Evolutionary conservation across 2,888 invertebrate species (phyloP).

Genomic region (Zygogramma bicolorata): DNA sequence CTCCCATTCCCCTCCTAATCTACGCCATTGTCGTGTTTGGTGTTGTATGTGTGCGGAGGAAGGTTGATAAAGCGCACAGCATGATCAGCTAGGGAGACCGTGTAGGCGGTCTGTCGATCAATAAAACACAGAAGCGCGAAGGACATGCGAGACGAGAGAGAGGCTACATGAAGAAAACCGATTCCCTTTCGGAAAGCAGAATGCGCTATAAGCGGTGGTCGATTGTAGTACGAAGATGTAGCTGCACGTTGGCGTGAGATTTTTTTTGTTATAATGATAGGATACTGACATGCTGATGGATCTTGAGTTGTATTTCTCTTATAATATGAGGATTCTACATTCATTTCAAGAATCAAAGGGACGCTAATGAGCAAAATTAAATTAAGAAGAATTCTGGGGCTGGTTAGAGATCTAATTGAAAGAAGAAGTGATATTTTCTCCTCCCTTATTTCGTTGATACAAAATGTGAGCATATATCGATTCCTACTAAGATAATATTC

Average conservation of each 20-base stretch:
- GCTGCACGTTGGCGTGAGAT: neutral
- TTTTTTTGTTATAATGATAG: neutral
- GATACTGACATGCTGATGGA: too few relatives aligned
- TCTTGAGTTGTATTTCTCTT: too few relatives aligned
- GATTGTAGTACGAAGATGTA: neutral
- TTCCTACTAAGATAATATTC: too few relatives aligned
- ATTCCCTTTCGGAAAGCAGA: neutral
- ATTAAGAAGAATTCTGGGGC: too few relatives aligned
- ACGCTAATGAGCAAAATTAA: too few relatives aligned
- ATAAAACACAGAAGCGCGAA: conserved; percentile 44
- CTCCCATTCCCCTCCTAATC: neutral
- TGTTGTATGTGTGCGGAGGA: conserved; percentile 25
- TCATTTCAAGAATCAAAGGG: too few relatives aligned
- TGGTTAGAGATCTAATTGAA: too few relatives aligned
- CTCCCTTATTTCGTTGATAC: too few relatives aligned
- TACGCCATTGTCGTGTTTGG: conserved; percentile 13
- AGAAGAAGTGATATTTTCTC: too few relatives aligned
- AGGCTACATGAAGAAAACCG: conserved; percentile 24
- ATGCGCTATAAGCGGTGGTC: neutral
- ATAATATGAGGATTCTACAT: too few relatives aligned
- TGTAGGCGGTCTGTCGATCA: conserved; percentile 46
- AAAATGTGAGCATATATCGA: too few relatives aligned
- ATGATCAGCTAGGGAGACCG: conserved; percentile 39
- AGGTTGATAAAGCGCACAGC: conserved; percentile 40
- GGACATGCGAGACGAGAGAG: conserved; percentile 29